Percentiles rank a stretch among this genome's conserved stretches.
phyloP scores from a whole-genome alignment of 2,113 vertebrate genomes.

The Cisticola juncidis region DNA sequence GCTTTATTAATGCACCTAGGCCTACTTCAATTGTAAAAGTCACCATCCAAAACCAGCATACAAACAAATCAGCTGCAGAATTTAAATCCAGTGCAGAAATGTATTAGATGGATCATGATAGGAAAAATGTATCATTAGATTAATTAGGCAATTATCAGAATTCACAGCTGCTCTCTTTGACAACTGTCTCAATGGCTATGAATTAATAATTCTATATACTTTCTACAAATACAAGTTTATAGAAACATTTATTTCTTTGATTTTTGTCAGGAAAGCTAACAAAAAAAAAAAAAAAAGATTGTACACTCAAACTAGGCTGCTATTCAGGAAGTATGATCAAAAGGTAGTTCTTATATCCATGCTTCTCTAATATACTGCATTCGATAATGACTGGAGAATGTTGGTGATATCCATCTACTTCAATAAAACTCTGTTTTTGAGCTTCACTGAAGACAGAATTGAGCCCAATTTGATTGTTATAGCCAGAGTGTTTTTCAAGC shows the following conservation, averaged over 20 bases:
- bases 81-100: slow-evolving; percentile 28
- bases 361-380: neutral
- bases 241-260: slow-evolving; percentile 54
- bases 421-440: neutral
- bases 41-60: slow-evolving; percentile 40
- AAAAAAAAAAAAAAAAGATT: slow-evolving; percentile 8
- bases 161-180: slow-evolving; percentile 73
- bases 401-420: neutral
- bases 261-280: slow-evolving; percentile 48
- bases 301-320: slow-evolving; percentile 6
- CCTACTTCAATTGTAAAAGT: slow-evolving; percentile 40
- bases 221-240: slow-evolving; percentile 52
- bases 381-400: neutral
- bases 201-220: slow-evolving; percentile 26
- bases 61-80: slow-evolving; percentile 41
- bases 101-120: slow-evolving; percentile 66
- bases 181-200: slow-evolving; percentile 50
- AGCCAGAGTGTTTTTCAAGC: neutral
- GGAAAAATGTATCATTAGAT: slow-evolving; percentile 73
- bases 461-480: neutral
- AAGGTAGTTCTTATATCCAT: neutral
- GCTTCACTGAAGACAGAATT: neutral
- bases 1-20: neutral
- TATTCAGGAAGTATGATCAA: slow-evolving; percentile 31
- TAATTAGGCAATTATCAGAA: slow-evolving; percentile 78